Evolutionary conservation across 1,140 invertebrate genomes (phyloP).

Genomic region (Cylas formicarius): DNA sequence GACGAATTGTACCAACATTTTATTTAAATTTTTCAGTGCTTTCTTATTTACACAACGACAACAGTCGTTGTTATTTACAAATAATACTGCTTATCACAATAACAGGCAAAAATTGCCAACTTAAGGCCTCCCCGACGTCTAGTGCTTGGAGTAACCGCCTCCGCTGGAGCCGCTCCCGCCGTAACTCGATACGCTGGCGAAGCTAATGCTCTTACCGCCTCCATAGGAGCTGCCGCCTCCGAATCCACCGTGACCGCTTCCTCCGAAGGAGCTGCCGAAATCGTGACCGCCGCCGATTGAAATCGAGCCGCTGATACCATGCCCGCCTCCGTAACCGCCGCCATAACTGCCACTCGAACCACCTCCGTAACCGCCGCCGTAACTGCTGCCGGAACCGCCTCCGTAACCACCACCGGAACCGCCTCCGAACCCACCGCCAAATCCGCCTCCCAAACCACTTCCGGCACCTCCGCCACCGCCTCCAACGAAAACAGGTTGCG

Average conservation of each 20-base stretch:
- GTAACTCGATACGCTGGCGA: background rate
- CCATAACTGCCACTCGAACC: constrained; percentile 18
- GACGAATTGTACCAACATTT: too few relatives aligned
- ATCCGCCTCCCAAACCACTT: constrained; percentile 14
- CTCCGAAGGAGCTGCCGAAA: background rate
- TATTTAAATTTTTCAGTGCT: too few relatives aligned
- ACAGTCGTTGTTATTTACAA: constrained; percentile 10
- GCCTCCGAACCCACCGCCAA: constrained; percentile 13
- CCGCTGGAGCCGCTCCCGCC: constrained; percentile 12
- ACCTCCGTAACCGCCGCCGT: constrained; percentile 21
- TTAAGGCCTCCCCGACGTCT: background rate
- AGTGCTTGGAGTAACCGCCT: constrained; percentile 16
- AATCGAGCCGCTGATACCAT: constrained; percentile 7
- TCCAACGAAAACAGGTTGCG: constrained; percentile 38
- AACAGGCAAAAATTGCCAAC: constrained; percentile 1
- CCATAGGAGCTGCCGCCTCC: background rate
- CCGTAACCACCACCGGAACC: constrained; percentile 22
- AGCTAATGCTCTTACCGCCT: background rate
- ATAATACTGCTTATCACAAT: constrained; percentile 10
- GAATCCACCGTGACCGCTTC: background rate
- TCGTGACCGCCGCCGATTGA: constrained; percentile 7
- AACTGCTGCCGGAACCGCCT: constrained; percentile 18
- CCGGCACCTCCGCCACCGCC: constrained; percentile 24
- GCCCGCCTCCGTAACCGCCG: constrained; percentile 11
- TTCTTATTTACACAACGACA: too few relatives aligned